Base-by-base conservation (phyloP, 2,113 vertebrate genomes). In the Sinocyclocheilus rhinocerous region DNA sequence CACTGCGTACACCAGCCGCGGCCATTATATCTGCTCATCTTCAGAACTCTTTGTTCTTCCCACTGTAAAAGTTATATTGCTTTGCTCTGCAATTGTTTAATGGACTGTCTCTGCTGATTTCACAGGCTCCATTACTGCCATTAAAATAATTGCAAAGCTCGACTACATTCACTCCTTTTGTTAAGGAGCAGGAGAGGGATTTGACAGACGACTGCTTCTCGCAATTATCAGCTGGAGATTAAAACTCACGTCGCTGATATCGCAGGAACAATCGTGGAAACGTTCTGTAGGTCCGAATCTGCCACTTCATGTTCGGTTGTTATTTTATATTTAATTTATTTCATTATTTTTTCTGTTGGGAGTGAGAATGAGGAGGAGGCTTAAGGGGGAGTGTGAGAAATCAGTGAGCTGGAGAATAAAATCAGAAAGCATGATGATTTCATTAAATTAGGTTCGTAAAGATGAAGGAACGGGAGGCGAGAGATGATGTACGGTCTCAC, bases 121-220 rank as follows among this genome's bases (percentile, higher is more conserved):
- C 81, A 72, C 33, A 33, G 80, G 75, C 84, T 90, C 81, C 83
- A 88, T 90, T 90, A 87, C 81, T 50, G 86, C 76, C 85, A 90
- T 88, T 90, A 87, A 84, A 89, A 86, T 89, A 90, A 91, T 88
- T 87, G 87, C 88, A 90, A 88, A 88, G 84, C 91, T 70, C 81
- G 79, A 72, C 76, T 42, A 87, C 61, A 86, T 72, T 69, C 86
- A 50, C 69, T 85, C 22, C 83, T 84, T 91, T 88, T 89, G 81
- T 87, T 73, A 85, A 87, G 78, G 80, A 67, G 84, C 33, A 26
- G 80, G 72, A 90, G 81, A 82, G 77, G 50, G 29, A 86, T 86
- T 88, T 87, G 89, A 89, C 87, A 88, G 87, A 88, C 67, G 85
- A 89, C 73, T 88, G 88, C 82, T 89, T 76, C 82, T 55, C 65